Conservation (phyloP, 2,888 invertebrate species). For the Mactromeris polynyma region DNA sequence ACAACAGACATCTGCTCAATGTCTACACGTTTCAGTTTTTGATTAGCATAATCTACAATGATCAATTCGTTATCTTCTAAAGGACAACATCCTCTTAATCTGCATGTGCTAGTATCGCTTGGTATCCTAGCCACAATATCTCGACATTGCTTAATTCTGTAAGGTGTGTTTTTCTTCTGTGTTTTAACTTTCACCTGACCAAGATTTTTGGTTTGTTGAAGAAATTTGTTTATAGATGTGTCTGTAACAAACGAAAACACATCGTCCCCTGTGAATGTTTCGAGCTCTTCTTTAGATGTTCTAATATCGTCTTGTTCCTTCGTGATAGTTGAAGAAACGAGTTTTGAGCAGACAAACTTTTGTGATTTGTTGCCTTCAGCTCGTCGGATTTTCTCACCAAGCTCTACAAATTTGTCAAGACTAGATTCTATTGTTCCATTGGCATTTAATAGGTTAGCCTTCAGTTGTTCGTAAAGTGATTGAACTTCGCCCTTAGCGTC, state of each 20-base stretch:
- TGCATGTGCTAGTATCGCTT: not conserved
- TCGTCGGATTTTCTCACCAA: not conserved
- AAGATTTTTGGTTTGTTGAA: not conserved
- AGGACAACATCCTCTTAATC: not conserved
- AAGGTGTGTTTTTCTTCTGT: not conserved
- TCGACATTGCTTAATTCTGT: not conserved
- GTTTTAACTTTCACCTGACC: not conserved
- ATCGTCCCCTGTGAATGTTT: not conserved
- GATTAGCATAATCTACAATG: not conserved
- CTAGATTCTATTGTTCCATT: not conserved
- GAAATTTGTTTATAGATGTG: not conserved
- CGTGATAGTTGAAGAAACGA: not conserved
- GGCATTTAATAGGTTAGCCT: not conserved
- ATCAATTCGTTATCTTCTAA: not conserved
- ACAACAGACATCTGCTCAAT: not conserved
- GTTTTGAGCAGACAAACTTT: not conserved
- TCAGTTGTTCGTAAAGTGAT: not conserved
- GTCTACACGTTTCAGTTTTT: not conserved
- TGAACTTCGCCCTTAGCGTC: not conserved
- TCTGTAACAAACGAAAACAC: not conserved
- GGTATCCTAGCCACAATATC: not conserved
- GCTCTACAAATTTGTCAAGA: not conserved
- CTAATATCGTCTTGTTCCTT: not conserved
- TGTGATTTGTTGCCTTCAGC: not conserved
- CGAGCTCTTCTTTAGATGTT: not conserved